A percentile compares a stretch with the other conserved stretches of the same genome.
These are phyloP conservation scores for Chelidonichthys spinosus DNA, from an alignment of 2,797 vertebrate species.

Conservation along the genomic window DNA sequence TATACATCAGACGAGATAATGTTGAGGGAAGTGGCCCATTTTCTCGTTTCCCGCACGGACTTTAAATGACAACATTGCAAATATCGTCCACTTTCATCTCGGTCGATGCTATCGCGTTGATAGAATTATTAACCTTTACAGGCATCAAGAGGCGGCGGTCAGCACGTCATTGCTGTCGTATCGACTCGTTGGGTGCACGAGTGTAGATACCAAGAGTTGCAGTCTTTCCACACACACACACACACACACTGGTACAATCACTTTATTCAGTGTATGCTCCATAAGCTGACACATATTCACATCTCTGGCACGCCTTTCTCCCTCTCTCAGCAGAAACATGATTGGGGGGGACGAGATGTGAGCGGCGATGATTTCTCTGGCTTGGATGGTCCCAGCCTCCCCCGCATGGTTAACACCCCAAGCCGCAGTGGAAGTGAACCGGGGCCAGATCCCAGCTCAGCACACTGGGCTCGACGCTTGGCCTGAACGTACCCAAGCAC, in stretches of 20 bases:
- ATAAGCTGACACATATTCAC: slow-evolving; percentile 66
- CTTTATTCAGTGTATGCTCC: slow-evolving; percentile 62
- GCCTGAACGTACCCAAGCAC: slow-evolving; percentile 34
- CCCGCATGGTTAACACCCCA: slow-evolving; percentile 56
- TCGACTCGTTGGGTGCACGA: slow-evolving; percentile 24
- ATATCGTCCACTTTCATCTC: slow-evolving; percentile 22
- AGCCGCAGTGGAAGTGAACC: slow-evolving; percentile 49
- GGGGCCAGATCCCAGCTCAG: slow-evolving; percentile 60
- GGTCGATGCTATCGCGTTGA: slow-evolving; percentile 36
- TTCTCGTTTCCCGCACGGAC: slow-evolving; percentile 5
- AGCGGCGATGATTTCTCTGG: slow-evolving; percentile 58
- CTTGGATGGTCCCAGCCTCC: slow-evolving; percentile 53
- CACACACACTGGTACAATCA: slow-evolving; percentile 42
- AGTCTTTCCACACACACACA: slow-evolving; percentile 30
- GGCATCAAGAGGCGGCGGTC: background rate
- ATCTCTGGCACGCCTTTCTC: slow-evolving; percentile 50
- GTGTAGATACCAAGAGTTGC: slow-evolving; percentile 14
- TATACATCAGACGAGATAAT: slow-evolving; percentile 6
- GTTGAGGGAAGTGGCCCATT: background rate
- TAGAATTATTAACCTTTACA: slow-evolving; percentile 41
- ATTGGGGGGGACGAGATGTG: slow-evolving; percentile 51
- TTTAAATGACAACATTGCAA: slow-evolving; percentile 12
- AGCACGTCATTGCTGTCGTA: slow-evolving; percentile 4
- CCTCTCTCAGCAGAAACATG: slow-evolving; percentile 66
- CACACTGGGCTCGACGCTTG: slow-evolving; percentile 22